phyloP scores from a whole-genome alignment of 2,797 vertebrate species.

The Cyclura pinguis region DNA sequence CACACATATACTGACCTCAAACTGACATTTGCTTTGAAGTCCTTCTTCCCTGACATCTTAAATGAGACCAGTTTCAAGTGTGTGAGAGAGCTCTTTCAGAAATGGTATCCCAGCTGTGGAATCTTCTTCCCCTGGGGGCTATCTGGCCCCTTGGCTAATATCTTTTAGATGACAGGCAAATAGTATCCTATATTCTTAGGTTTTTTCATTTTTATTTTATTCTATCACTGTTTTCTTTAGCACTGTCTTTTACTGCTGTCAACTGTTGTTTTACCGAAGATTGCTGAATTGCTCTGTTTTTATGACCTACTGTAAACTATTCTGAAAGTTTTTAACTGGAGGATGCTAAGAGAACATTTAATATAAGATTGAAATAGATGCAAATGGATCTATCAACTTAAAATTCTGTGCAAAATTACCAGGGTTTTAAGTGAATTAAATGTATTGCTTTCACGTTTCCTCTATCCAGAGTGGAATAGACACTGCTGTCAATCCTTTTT shows the following conservation, averaged over 20 bases:
- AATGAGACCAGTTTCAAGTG: neutral
- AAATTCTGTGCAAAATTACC: neutral
- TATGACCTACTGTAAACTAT: neutral
- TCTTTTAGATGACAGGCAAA: neutral
- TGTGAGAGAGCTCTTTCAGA: too few relatives aligned
- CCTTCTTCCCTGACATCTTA: neutral
- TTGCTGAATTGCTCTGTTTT: neutral
- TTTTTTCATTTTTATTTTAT: neutral
- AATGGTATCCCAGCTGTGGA: neutral
- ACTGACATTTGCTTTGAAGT: too few relatives aligned
- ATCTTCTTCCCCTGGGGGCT: neutral
- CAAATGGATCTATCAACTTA: neutral
- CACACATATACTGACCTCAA: too few relatives aligned
- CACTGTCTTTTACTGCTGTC: neutral
- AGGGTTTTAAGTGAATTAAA: neutral
- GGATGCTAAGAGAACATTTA: neutral
- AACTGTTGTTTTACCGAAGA: neutral
- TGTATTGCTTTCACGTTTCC: neutral
- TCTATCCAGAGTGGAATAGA: neutral
- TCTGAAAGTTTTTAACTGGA: slow-evolving; percentile 2
- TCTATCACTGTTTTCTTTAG: neutral
- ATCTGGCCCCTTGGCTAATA: neutral
- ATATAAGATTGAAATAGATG: neutral
- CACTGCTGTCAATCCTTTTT: neutral
- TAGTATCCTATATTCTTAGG: neutral